Base-by-base conservation (phyloP, 2,888 invertebrate species). In the Ophion ellenae region DNA sequence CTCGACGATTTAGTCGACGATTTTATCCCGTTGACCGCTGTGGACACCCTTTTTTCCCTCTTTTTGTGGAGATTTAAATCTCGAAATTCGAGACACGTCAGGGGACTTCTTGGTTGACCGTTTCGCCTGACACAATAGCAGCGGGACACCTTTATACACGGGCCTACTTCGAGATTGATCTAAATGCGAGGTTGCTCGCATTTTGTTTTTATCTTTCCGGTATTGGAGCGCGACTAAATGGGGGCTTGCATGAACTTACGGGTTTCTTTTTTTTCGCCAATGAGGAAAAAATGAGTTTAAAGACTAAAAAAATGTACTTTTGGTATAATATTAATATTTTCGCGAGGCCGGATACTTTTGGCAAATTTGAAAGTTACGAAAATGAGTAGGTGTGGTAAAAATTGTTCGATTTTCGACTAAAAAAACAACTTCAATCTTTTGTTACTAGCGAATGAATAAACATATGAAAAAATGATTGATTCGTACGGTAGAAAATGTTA, bases 11-110 rank as follows among this genome's bases (percentile, higher is more conserved):
- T 32, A 32, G 32, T 87, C 64, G 36, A 86, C 57, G 70, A 80
- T 83, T 83, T 77, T 80, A n/a, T 76, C 61, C 64, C 17, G 11
- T 53, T 76, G 76, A 63, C 77, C 80, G 73, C 20, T 24, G 47
- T 73, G 53, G 28, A 80, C 73, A 76, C 77, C 81, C 84, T 84
- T 84, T 84, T 63, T 84, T 73, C 40, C 24, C 36, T 28, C 28
- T 53, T 53, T 76, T 84, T 83, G 63, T 2, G 45, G 24, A 80
- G 86, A 87, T 87, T 59, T 57, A 57, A 24, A 87, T 87, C 87
- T 85, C 47, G 87, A 88, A 89, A 89, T 81, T 75, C 78, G 88
- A 88, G 81, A 88, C 76, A 84, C 36, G 85, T 74, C 86, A 86
- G 47, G 24, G 86, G 76, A 84, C 57, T 87, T 67, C 64, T 79